Evolutionary conservation across 2,113 vertebrate species (phyloP).

Genomic region (Opisthocomus hoazin): DNA sequence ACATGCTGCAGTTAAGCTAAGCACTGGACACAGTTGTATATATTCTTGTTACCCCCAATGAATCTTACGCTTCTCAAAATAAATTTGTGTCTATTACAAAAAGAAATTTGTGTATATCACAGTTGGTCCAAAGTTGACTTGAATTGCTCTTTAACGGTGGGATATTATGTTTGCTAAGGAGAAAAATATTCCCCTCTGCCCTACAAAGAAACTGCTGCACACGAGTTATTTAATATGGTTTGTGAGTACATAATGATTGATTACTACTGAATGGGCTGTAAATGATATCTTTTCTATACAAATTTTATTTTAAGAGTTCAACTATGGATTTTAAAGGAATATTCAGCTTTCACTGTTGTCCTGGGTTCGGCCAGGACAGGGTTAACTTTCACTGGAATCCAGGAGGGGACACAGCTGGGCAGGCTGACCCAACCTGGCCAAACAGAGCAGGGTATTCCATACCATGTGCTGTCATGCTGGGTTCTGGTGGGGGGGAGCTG

Average conservation of each 20-base stretch:
- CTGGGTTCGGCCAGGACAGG: no score
- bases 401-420: no score
- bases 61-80: background rate
- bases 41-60: background rate
- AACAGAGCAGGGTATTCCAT: no score
- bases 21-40: slow-evolving; percentile 62
- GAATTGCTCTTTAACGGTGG: slow-evolving; percentile 34
- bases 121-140: slow-evolving; percentile 57
- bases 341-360: slow-evolving; percentile 25
- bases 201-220: slow-evolving; percentile 62
- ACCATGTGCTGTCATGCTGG: no score
- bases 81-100: slow-evolving; percentile 40
- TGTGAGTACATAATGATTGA: slow-evolving; percentile 37
- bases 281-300: slow-evolving; percentile 70
- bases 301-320: slow-evolving; percentile 70
- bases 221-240: slow-evolving; percentile 48
- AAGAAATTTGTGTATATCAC: slow-evolving; percentile 35
- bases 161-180: slow-evolving; percentile 70
- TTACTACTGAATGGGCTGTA: slow-evolving; percentile 67
- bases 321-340: slow-evolving; percentile 57
- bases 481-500: no score
- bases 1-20: slow-evolving; percentile 61
- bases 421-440: no score
- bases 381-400: no score
- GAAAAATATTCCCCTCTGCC: slow-evolving; percentile 49